Evolutionary conservation across 1,140 invertebrate genomes (phyloP), one percentile per base, ranked within the genome.

Genomic region (Magallana ariakensis): DNA sequence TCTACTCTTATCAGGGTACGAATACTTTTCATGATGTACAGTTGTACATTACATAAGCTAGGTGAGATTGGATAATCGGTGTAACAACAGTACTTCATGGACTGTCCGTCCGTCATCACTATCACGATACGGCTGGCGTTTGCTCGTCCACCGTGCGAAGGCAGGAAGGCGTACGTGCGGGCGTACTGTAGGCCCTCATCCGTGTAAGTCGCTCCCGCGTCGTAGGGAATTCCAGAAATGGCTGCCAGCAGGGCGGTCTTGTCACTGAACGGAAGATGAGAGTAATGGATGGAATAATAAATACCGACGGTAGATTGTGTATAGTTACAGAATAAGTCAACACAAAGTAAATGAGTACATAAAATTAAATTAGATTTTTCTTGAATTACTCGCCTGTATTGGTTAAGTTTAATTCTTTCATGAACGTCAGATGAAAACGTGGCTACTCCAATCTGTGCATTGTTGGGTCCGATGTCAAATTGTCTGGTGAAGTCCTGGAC

Each of bases 401-500:
- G 53, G 57, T 88, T 85, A 8, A 88, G 54, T 75, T 81, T 80
- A 11, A 90, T 86, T 54, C 33, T 26, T 33, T 85, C 75, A 11
- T 83, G 55, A 16, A 86, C 84, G 16, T 62, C 53, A 11, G 87
- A 87, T 16, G 89, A 88, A 46, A 90, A 90, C 16, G 89, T 90
- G 54, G 86, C 87, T 5, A 88, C 62, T 16, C 87, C 89, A 16
- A 90, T 57, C 56, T 90, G 89, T 16, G 87, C 85, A 10, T 87
- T 89, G 1, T 84, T 53, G 0, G 89, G 88, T n/a, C 88, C 89
- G 26, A 90, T 89, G 13, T 87, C 80, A 80, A 90, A 91, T 53
- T 89, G 85, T 13, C 62, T 87, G 15, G 87, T 84, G n/a, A 92
- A 87, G 16, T 89, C 86, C 13, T 88, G 84, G 7, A 92, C 88